phyloP scores from a whole-genome alignment of 1,140 invertebrate genomes.

The Meteorus sp. region DNA sequence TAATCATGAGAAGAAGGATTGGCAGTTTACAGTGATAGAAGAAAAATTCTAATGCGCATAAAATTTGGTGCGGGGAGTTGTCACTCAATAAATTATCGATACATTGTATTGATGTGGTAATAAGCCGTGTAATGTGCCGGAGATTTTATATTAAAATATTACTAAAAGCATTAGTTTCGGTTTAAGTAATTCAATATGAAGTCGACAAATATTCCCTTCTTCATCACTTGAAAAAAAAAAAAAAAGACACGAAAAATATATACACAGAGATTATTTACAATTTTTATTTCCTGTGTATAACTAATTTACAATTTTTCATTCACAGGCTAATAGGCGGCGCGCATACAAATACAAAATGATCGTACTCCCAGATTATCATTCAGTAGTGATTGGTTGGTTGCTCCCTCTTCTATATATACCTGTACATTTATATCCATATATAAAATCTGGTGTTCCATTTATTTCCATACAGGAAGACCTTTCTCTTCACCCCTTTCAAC shows the following conservation, averaged over 20 bases:
- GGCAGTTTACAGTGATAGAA: no score
- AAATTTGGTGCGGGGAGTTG: no score
- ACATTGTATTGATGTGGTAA: no score
- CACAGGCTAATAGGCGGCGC: not conserved
- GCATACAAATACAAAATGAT: conserved; percentile 42
- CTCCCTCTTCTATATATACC: not conserved
- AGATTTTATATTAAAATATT: no score
- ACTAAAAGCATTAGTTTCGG: conserved; percentile 1
- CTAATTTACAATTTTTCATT: conserved; percentile 2
- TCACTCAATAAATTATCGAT: no score
- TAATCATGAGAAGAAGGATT: no score
- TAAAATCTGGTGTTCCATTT: conserved; percentile 33
- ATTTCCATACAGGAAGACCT: conserved; percentile 57
- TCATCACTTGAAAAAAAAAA: no score
- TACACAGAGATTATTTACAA: conserved; percentile 1
- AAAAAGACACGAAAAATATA: not conserved
- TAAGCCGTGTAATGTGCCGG: no score
- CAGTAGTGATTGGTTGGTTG: conserved; percentile 1
- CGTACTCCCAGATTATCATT: conserved; percentile 45
- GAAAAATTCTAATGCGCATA: no score
- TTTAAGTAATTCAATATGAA: conserved; percentile 4
- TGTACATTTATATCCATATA: conserved; percentile 19
- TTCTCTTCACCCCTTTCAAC: conserved; percentile 23
- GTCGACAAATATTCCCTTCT: not conserved
- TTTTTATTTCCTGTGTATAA: conserved; percentile 4